phyloP scores from a whole-genome alignment of 2,113 vertebrate genomes.

The Pteropus alecto region DNA sequence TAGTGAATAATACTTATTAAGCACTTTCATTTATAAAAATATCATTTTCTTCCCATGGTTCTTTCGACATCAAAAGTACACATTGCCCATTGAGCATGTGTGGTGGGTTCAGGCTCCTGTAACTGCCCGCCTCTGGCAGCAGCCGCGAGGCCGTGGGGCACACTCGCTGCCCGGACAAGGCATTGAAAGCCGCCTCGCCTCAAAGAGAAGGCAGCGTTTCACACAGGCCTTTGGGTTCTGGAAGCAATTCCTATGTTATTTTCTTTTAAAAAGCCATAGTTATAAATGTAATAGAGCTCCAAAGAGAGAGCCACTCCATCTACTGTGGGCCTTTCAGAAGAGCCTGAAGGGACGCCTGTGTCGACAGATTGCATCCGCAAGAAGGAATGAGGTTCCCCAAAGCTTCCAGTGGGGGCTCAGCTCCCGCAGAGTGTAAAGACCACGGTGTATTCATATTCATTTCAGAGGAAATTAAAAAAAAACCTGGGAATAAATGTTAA shows the following conservation, averaged over 20 bases:
- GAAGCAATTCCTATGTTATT: constrained; percentile 66
- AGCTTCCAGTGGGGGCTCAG: constrained; percentile 63
- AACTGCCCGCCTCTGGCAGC: background rate
- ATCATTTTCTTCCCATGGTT: constrained; percentile 56
- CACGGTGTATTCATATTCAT: constrained; percentile 51
- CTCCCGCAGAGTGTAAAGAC: constrained; percentile 73
- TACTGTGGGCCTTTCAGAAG: constrained; percentile 25
- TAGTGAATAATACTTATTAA: constrained; percentile 44
- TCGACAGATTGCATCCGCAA: constrained; percentile 65
- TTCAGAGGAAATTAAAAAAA: constrained; percentile 75
- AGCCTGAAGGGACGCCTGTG: constrained; percentile 42
- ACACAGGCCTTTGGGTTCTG: constrained; percentile 53
- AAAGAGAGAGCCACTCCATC: background rate
- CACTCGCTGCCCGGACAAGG: background rate
- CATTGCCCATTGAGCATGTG: constrained; percentile 33
- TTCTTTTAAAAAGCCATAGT: constrained; percentile 51
- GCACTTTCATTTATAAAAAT: constrained; percentile 50
- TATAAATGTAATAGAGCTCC: constrained; percentile 52
- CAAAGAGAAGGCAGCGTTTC: background rate
- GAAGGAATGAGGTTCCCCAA: constrained; percentile 49
- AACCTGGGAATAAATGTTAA: constrained; percentile 68
- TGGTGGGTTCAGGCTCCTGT: background rate
- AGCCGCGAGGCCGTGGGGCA: background rate
- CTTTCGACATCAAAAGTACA: constrained; percentile 41
- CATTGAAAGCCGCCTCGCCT: background rate